Evolutionary conservation across 2,888 invertebrate species (phyloP).

Genomic region (Lottia gigantea): DNA sequence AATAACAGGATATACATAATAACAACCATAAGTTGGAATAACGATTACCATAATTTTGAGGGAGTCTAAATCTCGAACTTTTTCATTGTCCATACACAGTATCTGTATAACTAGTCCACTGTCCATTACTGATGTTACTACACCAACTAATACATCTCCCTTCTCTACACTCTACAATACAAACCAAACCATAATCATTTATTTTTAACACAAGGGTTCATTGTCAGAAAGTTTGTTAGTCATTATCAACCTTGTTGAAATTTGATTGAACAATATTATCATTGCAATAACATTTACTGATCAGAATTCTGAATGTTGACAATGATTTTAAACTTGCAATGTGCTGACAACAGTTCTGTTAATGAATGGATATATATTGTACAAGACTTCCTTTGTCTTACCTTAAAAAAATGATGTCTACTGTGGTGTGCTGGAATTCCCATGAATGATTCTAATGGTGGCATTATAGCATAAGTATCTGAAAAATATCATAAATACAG

Average conservation of each 20-base stretch:
- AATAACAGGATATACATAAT: background rate
- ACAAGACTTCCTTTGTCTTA: slow-evolving; percentile 62
- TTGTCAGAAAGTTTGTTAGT: too few relatives aligned
- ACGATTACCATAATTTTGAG: slow-evolving; percentile 83
- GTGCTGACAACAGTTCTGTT: too few relatives aligned
- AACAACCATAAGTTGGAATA: background rate
- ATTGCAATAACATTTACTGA: too few relatives aligned
- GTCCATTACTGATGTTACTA: slow-evolving; percentile 64
- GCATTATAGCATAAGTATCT: slow-evolving; percentile 85
- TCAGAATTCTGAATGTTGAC: too few relatives aligned
- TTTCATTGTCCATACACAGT: slow-evolving; percentile 83
- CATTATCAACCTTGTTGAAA: too few relatives aligned
- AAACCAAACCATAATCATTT: slow-evolving; percentile 26
- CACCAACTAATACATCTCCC: slow-evolving; percentile 68
- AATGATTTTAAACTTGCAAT: too few relatives aligned
- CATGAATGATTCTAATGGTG: slow-evolving; percentile 87
- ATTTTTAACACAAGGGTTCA: too few relatives aligned
- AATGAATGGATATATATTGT: too few relatives aligned
- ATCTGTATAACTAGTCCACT: slow-evolving; percentile 76
- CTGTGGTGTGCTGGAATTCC: slow-evolving; percentile 82
- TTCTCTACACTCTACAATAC: slow-evolving; percentile 65
- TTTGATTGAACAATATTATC: too few relatives aligned
- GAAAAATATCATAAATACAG: slow-evolving; percentile 36
- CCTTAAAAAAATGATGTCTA: slow-evolving; percentile 84
- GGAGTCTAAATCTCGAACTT: slow-evolving; percentile 84